Percentiles rank a stretch among this genome's conserved stretches.
These are phyloP conservation scores for Alitta virens DNA, from an alignment of 2,888 invertebrate species.

Conservation along the genomic window DNA sequence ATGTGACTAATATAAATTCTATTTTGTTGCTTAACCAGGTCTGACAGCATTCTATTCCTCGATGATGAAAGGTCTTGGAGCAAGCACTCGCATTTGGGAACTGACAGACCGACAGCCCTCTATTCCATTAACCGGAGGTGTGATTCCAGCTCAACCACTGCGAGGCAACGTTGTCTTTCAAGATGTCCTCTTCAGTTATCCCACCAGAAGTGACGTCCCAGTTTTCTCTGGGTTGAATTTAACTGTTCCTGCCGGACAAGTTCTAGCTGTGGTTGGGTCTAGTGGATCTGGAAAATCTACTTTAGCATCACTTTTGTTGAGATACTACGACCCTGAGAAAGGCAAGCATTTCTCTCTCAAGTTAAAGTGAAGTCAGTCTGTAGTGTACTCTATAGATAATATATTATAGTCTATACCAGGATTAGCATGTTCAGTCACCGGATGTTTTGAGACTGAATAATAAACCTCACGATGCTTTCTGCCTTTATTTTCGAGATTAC, in stretches of 20 bases:
- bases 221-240: conserved; percentile 71
- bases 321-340: conserved; percentile 76
- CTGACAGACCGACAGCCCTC: conserved; percentile 77
- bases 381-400: too few relatives aligned
- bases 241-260: conserved; percentile 65
- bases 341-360: neutral
- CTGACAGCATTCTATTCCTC: conserved; percentile 92
- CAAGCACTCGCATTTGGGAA: conserved; percentile 85
- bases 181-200: conserved; percentile 74
- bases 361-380: too few relatives aligned
- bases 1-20: too few relatives aligned
- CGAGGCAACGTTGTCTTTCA: conserved; percentile 73
- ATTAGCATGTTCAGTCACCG: too few relatives aligned
- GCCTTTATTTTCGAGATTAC: too few relatives aligned
- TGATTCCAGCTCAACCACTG: conserved; percentile 60
- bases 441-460: too few relatives aligned
- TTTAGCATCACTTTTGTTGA: conserved; percentile 76
- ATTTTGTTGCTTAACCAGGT: conserved; percentile 38
- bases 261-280: conserved; percentile 83
- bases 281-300: conserved; percentile 97
- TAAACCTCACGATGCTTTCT: too few relatives aligned
- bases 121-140: conserved; percentile 70
- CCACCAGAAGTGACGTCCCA: conserved; percentile 63
- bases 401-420: too few relatives aligned
- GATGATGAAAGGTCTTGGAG: conserved; percentile 88